Evolutionary conservation across 2,113 vertebrate species (phyloP).

Genomic region (Condylura cristata): DNA sequence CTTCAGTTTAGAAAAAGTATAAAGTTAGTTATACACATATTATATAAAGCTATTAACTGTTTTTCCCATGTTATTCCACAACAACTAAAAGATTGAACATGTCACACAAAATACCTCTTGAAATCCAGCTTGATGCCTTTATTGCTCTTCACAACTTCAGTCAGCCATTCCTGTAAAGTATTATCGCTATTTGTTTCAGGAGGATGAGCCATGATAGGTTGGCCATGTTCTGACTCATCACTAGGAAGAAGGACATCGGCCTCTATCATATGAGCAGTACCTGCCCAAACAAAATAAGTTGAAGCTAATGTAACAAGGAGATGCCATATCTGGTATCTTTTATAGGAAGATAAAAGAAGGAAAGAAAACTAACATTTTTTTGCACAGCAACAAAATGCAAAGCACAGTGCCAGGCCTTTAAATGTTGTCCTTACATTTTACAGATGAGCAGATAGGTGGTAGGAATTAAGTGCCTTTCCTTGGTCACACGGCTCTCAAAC

Average conservation of each 20-base stretch:
- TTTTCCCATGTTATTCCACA: background rate
- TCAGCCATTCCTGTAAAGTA: conserved; percentile 91
- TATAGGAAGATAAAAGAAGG: background rate
- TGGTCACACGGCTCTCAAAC: background rate
- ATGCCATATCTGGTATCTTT: background rate
- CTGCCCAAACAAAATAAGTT: conserved; percentile 79
- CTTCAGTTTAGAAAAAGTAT: background rate
- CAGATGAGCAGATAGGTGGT: background rate
- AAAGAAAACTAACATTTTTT: background rate
- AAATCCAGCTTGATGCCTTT: conserved; percentile 98
- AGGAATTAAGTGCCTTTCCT: background rate
- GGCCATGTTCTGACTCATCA: conserved; percentile 75
- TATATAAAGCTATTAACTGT: background rate
- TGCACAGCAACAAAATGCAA: background rate
- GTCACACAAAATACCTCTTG: conserved; percentile 90
- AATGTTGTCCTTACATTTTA: background rate
- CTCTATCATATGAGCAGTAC: conserved; percentile 94
- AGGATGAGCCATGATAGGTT: conserved; percentile 96
- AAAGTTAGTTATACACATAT: background rate
- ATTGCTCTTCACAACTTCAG: conserved; percentile 80
- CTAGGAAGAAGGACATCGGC: conserved; percentile 91
- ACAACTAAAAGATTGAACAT: background rate
- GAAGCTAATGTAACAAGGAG: background rate
- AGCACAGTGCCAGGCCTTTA: background rate
- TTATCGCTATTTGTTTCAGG: conserved; percentile 93